Evolutionary conservation across 1,140 invertebrate genomes (phyloP).

Genomic region (Lepidurus arcticus): DNA sequence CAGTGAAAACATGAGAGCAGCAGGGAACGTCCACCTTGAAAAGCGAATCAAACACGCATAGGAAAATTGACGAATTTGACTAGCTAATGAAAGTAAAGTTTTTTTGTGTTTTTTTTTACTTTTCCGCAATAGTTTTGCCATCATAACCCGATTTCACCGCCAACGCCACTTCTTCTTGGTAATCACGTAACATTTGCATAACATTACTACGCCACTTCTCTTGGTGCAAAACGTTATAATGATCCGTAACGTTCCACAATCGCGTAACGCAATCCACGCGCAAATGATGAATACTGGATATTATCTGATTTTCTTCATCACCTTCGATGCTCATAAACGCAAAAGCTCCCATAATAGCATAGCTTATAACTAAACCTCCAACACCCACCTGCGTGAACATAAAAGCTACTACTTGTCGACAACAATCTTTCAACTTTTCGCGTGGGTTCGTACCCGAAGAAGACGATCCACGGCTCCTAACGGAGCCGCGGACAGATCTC

Average conservation of each 20-base stretch:
- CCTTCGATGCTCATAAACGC: conserved; percentile 83
- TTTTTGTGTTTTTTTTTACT: not conserved
- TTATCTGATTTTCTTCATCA: conserved; percentile 55
- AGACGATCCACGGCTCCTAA: conserved; percentile 60
- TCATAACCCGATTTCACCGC: conserved; percentile 68
- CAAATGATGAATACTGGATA: conserved; percentile 38
- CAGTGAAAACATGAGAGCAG: conserved; percentile 77
- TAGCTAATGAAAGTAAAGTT: not conserved
- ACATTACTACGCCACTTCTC: conserved; percentile 62
- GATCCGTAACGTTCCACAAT: conserved; percentile 67
- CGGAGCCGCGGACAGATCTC: conserved; percentile 44
- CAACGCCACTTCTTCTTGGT: conserved; percentile 59
- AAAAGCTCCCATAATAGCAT: conserved; percentile 89
- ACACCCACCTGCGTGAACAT: conserved; percentile 91
- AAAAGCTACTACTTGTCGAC: conserved; percentile 74
- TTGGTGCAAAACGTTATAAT: conserved; percentile 68
- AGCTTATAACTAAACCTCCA: conserved; percentile 86
- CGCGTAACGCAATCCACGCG: conserved; percentile 53
- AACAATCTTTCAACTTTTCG: conserved; percentile 71
- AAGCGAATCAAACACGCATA: not conserved
- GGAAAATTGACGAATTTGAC: not conserved
- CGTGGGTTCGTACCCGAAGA: conserved; percentile 56
- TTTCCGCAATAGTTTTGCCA: conserved; percentile 58
- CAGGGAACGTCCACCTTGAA: conserved; percentile 71
- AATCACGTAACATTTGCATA: conserved; percentile 59